Conservation (phyloP, 64 coral and sea anemone species). For the Catalaphyllia jardinei region DNA sequence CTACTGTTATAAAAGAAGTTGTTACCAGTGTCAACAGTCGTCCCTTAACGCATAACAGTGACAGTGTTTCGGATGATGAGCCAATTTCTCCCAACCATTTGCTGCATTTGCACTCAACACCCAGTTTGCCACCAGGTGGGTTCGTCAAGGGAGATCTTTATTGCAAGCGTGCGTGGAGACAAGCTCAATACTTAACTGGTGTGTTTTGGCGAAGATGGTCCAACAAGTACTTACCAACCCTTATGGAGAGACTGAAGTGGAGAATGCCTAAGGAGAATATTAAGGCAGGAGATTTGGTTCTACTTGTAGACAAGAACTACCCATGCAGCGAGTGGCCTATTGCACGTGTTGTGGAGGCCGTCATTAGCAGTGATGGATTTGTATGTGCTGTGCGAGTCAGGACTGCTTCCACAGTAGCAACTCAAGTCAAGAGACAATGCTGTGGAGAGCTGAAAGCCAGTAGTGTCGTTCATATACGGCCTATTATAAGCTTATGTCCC, state of each 20-base stretch:
- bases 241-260: conserved; percentile 53
- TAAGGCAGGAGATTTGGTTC: conserved; percentile 28
- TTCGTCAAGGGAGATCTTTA: conserved; percentile 43
- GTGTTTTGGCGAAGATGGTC: conserved; percentile 36
- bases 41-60: conserved; percentile 37
- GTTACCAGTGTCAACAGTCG: conserved; percentile 34
- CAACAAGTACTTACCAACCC: conserved; percentile 31
- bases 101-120: conserved; percentile 27
- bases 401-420: conserved; percentile 4
- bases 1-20: conserved; percentile 20
- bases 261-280: conserved; percentile 24
- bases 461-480: not conserved
- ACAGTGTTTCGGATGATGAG: conserved; percentile 20
- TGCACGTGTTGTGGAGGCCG: conserved; percentile 26
- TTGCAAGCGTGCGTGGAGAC: conserved; percentile 34
- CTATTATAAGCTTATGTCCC: conserved; percentile 27
- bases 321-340: conserved; percentile 51
- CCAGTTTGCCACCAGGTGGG: conserved; percentile 40
- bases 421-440: conserved; percentile 1
- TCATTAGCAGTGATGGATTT: conserved; percentile 3
- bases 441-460: conserved; percentile 17
- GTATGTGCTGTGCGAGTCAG: conserved; percentile 11
- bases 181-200: conserved; percentile 41
- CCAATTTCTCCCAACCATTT: conserved; percentile 54
- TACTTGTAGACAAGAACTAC: conserved; percentile 48